Base-by-base conservation (phyloP, 2,888 invertebrate species). In the Himalopsyche kuldschensis region DNA sequence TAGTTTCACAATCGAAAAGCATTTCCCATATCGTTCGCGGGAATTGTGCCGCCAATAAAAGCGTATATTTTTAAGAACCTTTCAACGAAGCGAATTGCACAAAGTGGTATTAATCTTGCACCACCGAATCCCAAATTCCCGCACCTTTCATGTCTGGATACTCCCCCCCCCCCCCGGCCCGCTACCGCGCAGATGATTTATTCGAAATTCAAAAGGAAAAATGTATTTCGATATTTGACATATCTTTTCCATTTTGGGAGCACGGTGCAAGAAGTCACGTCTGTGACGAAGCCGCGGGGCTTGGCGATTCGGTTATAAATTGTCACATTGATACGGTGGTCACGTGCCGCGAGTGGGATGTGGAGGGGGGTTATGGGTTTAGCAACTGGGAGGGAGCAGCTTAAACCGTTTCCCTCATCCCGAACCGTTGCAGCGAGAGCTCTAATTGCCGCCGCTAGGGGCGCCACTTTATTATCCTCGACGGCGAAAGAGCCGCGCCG, bases 181-280 rank as follows among this genome's bases (percentile, higher is more conserved):
- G n/a, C 31, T 31, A n/a, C 10, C 3, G 41, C 35, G 24, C 47
- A 24, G 75, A 41, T 79, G 80, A 83, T 83, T 83, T 83, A 83
- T 83, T 80, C 78, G 46, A 80, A 32, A 80, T 77, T 47, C 82
- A 69, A 79, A 46, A 77, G 47, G 77, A 85, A 82, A 82, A 83
- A 85, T 85, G 83, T 82, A 85, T 85, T 82, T 85, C 80, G 83
- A 85, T 84, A 84, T 86, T 81, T 82, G 82, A 86, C 78, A 84
- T 83, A 85, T 84, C 84, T 85, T 85, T 82, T 85, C 83, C 84
- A 84, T 85, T 84, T 85, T 84, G 82, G 77, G 76, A 78, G 75
- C 32, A 55, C 79, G 82, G 83, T 15, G 77, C n/a, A 27, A 27
- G 27, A 17, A 80, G 81, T 81, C 85, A 82, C 83, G 83, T 79